Base-by-base conservation (phyloP, 2,888 invertebrate species). In the Phengaris alcon region DNA sequence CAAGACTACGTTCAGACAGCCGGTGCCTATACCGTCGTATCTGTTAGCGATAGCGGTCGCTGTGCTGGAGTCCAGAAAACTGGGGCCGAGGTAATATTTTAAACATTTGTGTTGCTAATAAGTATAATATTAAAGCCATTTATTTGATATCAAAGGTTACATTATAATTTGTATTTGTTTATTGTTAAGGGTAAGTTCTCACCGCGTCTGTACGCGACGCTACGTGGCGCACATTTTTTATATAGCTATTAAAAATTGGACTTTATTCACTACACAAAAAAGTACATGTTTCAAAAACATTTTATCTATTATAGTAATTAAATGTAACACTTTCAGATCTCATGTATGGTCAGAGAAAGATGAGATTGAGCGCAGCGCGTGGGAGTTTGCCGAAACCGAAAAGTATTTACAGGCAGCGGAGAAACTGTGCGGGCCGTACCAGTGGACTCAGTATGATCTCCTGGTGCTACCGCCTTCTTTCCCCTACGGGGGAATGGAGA, bases 401-500 rank as follows among this genome's bases (percentile, higher is more conserved):
- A 93, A 95, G 77, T 97, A 98, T 94, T 84, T 99, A 46, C 93
- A 95, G 80, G 95, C 95, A 0, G 99, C 98, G 0, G 97, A 98
- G 86, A 94, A 95, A 3, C 91, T 98, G 78, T 96, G 97, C 84
- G 98, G 98, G 0, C 96, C 96, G 0, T 98, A 99, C 87, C 96
- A 97, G 75, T 98, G 98, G 98, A 96, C 96, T 7, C 95, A 96
- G 80, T 99, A 99, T 87, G 98, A 99, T 89, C 85, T 97, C 76
- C 90, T 99, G 57, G 97, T 99, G 59, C 94, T 99, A 84, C 99
- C 99, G 0, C 98, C 98, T 0, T 97, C 97, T 79, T 99, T 99
- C 93, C 98, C 99, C 0, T 98, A 96, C 86, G 99, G 99, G 0
- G 99, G 99, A 35, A 99, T 99, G 99, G 99, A 99, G 90, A 99